Percentiles rank a stretch among this genome's conserved stretches.
phyloP scores from a whole-genome alignment of 2,888 invertebrate species.

The Trachelus stipa region DNA sequence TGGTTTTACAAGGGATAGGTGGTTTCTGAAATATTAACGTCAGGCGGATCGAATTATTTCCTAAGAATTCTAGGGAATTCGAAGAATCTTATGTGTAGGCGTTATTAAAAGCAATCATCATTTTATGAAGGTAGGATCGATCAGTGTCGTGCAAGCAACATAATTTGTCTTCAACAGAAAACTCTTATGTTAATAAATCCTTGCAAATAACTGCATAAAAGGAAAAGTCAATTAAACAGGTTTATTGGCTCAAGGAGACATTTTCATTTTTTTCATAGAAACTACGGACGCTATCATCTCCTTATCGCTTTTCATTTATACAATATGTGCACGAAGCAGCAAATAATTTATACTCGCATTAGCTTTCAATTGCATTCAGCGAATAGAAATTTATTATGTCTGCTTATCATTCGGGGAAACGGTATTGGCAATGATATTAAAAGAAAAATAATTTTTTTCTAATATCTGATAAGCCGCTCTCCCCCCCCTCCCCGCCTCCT shows the following conservation, averaged over 20 bases:
- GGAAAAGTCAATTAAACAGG: neutral
- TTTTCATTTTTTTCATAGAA: neutral
- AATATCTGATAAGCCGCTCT: neutral
- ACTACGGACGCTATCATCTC: neutral
- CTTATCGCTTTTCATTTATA: neutral
- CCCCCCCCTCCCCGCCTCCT: no score
- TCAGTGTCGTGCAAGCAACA: neutral
- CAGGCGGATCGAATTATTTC: slow-evolving; percentile 9
- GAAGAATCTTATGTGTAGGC: neutral
- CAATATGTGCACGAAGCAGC: neutral
- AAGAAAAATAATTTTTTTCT: neutral
- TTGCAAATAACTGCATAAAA: neutral
- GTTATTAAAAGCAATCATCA: neutral
- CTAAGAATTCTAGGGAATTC: neutral
- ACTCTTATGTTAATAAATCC: neutral
- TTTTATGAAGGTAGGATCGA: neutral
- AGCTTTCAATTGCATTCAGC: neutral
- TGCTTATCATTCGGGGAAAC: neutral
- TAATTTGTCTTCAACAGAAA: neutral
- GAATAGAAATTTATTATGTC: neutral
- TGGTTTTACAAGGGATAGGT: slow-evolving; percentile 25
- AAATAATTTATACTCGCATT: neutral
- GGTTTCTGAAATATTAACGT: slow-evolving; percentile 17
- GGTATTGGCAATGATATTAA: neutral
- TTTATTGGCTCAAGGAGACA: neutral